Conservation (phyloP, 2,113 vertebrate genomes). For the Myrmophylax atrothorax region DNA sequence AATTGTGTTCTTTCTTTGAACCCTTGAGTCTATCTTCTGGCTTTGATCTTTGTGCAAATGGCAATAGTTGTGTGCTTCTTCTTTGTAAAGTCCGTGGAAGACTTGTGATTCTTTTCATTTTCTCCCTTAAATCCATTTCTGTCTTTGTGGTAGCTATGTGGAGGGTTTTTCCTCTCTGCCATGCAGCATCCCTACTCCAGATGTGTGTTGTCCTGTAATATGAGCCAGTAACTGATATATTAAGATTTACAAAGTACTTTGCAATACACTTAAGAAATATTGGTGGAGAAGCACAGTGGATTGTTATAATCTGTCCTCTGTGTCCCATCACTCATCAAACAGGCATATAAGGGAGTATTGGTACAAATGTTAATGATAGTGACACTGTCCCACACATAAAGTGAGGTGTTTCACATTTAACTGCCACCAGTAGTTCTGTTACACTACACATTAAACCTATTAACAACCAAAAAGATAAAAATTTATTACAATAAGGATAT, state of each 20-base stretch:
- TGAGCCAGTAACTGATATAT: not conserved
- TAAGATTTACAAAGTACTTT: not conserved
- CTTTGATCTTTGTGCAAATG: not conserved
- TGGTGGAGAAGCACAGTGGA: not conserved
- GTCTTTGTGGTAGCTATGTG: not conserved
- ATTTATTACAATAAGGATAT: constrained; percentile 43
- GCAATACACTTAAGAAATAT: not conserved
- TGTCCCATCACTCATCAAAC: not conserved
- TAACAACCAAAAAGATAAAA: constrained; percentile 45
- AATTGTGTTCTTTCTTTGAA: not conserved
- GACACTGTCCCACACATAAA: not conserved
- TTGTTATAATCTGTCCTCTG: not conserved
- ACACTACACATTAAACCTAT: not conserved
- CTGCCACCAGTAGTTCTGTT: not conserved
- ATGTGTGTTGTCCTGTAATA: not conserved
- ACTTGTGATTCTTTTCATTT: not conserved
- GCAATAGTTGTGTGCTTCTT: not conserved
- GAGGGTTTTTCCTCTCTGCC: not conserved
- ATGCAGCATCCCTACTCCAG: not conserved
- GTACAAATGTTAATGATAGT: not conserved
- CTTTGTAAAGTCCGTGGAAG: not conserved
- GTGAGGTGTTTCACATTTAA: constrained; percentile 19
- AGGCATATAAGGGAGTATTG: not conserved
- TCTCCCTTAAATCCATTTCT: not conserved
- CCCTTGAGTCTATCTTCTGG: not conserved